Base-by-base conservation (phyloP, 2,797 vertebrate genomes). In the Agapornis canus region DNA sequence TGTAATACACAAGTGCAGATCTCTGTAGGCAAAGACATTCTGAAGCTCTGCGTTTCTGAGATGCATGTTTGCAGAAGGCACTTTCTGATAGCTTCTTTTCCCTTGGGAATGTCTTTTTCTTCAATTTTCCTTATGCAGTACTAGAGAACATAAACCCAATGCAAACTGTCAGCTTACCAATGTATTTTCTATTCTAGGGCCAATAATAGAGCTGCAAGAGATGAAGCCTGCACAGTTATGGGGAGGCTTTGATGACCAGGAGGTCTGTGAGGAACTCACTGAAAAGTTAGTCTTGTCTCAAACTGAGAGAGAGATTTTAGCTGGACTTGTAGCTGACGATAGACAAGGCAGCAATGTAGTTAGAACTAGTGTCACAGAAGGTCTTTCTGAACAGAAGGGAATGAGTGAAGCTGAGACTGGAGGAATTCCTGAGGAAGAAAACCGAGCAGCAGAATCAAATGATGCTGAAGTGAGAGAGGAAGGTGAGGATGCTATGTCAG, bases 131-230 rank as follows among this genome's bases (percentile, higher is more conserved):
- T 48, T 32, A 16, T 64, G 47, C 57, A 47, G 27, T 66, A 19
- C 32, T 40, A 43, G 29, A 83, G 27, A 65, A 35, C 43, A 63
- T 32, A 82, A 86, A 86, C 4, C 15, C 29, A 68, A 23, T 45
- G 40, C 17, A n/a, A 76, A 29, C 29, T 39, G 40, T 89, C 73
- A 91, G 20, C n/a, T 90, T 54, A 82, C 18, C 51, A 19, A 25
- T 85, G 12, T 90, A 70, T 93, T 94, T 96, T 94, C 45, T 97
- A 12, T 51, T 83, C 90, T 92, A 98, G 98, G 98, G 98, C 98
- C 98, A 45, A 82, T 98, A n/a, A 56, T 94, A 86, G 97, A 98
- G 68, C 91, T 98, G 90, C 97, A 96, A 63, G 97, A 98, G 60
- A 96, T 97, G 76, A 81, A 96, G 7, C 89, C 97, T 25, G 6